Base-by-base conservation (phyloP, 2,113 vertebrate genomes). In the Caretta caretta region DNA sequence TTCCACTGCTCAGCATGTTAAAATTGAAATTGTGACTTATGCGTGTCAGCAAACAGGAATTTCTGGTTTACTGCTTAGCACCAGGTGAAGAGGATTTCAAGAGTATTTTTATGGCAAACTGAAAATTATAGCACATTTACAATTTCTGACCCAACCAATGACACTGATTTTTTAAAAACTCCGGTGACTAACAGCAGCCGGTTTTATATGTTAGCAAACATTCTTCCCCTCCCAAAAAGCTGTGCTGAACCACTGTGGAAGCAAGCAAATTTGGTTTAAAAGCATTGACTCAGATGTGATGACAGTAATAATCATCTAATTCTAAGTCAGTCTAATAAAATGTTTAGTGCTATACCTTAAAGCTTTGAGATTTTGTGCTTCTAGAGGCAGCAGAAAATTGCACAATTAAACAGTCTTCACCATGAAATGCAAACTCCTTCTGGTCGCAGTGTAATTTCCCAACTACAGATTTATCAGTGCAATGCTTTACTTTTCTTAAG, bases 241-340 rank as follows among this genome's bases (percentile, higher is more conserved):
- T 31, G 6, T 76, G 56, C 56, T 83, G 50, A 83, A 27, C 80
- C 17, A 27, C 91, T 22, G 42, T 1, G 51, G 69, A 86, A 50
- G 72, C 29, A 62, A 82, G 83, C 56, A 86, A 19, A 22, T 75
- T 4, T 57, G 42, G 54, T 84, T 94, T 86, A 72, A 57, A 86
- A 79, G 83, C 80, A 84, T 38, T 84, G 48, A 54, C 87, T 90
- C 93, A 84, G 78, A 90, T 2, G 27, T n/a, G 80, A 76, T 11
- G 35, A 46, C 82, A 56, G 42, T 83, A 94, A 62, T 84, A 93
- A 85, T 2, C 56, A 86, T 53, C 48, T 72, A 50, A 50, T 86
- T 72, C 20, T n/a, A 38, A 72, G 86, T 38, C 88, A 69, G 88
- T 24, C 89, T n/a, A 81, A 96, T 82, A 92, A 95, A 93, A 94